Evolutionary conservation across 1,140 invertebrate species (phyloP), one percentile per base, ranked within the genome.

Genomic region (Aricia agestis): DNA sequence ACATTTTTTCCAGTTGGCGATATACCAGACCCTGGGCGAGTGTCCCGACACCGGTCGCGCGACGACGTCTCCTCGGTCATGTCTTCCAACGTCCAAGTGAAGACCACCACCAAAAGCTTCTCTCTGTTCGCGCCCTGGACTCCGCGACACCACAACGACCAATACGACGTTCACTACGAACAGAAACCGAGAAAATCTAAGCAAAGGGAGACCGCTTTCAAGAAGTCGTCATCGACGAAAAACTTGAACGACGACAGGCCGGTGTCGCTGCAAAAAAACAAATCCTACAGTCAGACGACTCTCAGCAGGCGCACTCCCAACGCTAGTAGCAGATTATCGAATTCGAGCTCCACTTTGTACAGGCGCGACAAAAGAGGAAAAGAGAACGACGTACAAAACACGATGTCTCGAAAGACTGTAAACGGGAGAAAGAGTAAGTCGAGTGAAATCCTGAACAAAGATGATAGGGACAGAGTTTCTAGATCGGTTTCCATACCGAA

Each of bases 101-200:
- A 94, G 71, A 96, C 94, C 17, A 94, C 97, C n/a, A 96, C 96
- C 1, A 94, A 96, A 57, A 97, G 96, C 41, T 96, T 97, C 73
- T 97, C 96, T 4, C 94, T 97, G 59, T 92, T 97, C 72, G 95
- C 96, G 0, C 96, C 96, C 1, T 97, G 96, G 96, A 95, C 94
- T 70, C 96, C 96, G 1, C 93, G 94, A 59, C 94, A 95, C 78
- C 94, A 94, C 77, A 93, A 93, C 74, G 95, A 96, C 78, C 93
- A 93, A 66, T 94, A 95, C 83, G 95, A 97, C 87, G 95, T 97
- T 17, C 95, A 96, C 82, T 97, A 97, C 87, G 95, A 94, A 10
- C 95, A 96, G 79, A 93, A 94, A 82, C 93, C 86, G 1, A 89
- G 77, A 68, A 92, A 86, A 77, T 61, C 82, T 0, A 87, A 80